Evolutionary conservation across 1,140 invertebrate species (phyloP).

Genomic region (Epicauta chinensis): DNA sequence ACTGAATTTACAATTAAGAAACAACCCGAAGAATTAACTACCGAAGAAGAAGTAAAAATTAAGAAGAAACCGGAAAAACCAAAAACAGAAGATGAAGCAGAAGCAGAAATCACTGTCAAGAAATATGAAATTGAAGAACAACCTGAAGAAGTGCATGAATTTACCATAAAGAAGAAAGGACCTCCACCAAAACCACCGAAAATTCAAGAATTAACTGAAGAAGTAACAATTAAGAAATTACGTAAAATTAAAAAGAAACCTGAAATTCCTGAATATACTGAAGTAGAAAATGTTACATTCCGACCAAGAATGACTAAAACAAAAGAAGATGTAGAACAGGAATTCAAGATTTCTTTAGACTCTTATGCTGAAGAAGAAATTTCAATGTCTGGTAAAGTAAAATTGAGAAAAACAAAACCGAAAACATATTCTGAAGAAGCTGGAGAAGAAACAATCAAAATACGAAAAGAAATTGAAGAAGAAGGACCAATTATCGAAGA

Average conservation of each 20-base stretch:
- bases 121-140: constrained; percentile 38
- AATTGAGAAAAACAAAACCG: constrained; percentile 63
- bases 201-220: constrained; percentile 63
- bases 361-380: constrained; percentile 82
- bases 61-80: constrained; percentile 28
- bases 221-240: constrained; percentile 65
- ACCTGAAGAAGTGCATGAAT: constrained; percentile 45
- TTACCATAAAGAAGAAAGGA: constrained; percentile 49
- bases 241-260: constrained; percentile 59
- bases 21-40: constrained; percentile 38
- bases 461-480: constrained; percentile 61
- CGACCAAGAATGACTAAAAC: constrained; percentile 60
- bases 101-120: constrained; percentile 47
- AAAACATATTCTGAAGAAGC: constrained; percentile 66
- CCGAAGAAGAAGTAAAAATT: constrained; percentile 38
- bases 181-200: constrained; percentile 45
- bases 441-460: constrained; percentile 63
- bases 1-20: constrained; percentile 42
- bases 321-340: constrained; percentile 79
- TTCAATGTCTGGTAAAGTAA: constrained; percentile 74
- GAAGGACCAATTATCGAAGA: constrained; percentile 62
- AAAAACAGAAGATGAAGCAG: constrained; percentile 36
- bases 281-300: constrained; percentile 69
- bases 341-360: constrained; percentile 76
- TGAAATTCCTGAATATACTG: constrained; percentile 60